Conservation (phyloP, 2,888 invertebrate species). For the Eupsilia transversa region DNA sequence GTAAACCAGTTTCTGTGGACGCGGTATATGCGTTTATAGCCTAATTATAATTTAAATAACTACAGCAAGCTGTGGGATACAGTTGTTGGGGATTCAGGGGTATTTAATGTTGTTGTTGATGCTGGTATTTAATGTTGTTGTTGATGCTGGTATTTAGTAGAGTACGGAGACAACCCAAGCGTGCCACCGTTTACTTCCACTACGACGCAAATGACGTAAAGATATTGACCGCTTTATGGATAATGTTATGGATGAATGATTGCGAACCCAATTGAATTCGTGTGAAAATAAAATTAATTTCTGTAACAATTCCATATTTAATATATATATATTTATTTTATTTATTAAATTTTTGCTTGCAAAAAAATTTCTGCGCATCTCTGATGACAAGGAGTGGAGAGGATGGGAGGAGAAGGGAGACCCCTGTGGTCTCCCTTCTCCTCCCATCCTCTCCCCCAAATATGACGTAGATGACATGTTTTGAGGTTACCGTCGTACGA, state of each 20-base stretch:
- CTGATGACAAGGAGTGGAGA: neutral
- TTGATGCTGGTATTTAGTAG: conserved; percentile 2
- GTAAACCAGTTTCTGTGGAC: conserved; percentile 57
- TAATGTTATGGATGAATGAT: too few relatives aligned
- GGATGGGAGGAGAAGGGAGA: too few relatives aligned
- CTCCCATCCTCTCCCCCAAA: too few relatives aligned
- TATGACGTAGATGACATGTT: neutral
- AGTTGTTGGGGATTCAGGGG: conserved; percentile 21
- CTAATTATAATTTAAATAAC: conserved; percentile 64
- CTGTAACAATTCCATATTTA: neutral
- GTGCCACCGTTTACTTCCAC: neutral
- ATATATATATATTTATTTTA: too few relatives aligned
- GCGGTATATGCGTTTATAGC: conserved; percentile 56
- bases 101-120: conserved; percentile 15
- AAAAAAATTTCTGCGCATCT: too few relatives aligned
- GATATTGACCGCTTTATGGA: neutral
- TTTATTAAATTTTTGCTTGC: too few relatives aligned
- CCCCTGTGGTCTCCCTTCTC: neutral
- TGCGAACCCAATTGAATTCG: too few relatives aligned
- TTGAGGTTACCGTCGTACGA: neutral
- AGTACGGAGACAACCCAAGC: too few relatives aligned
- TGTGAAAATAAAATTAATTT: neutral
- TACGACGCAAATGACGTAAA: neutral
- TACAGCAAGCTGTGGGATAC: conserved; percentile 37
- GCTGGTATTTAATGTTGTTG: conserved; percentile 13